Evolutionary conservation across 2,888 invertebrate species (phyloP).

Genomic region (Campopleginae sp.): DNA sequence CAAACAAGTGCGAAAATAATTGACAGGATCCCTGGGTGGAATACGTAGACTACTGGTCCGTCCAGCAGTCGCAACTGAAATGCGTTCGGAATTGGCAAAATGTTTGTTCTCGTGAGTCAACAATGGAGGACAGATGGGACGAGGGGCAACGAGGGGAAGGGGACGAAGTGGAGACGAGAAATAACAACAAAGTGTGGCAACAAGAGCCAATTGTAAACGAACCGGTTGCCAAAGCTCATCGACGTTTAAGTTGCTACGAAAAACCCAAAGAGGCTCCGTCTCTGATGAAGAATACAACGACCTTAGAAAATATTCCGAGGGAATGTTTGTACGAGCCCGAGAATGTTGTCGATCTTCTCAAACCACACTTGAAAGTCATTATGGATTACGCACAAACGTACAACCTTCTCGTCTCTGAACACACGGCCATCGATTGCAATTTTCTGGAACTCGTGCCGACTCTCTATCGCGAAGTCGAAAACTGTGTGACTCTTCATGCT

Average conservation of each 20-base stretch:
- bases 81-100: constrained; percentile 86
- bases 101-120: constrained; percentile 84
- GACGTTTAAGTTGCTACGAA: constrained; percentile 88
- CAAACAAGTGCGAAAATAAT: neutral
- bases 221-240: constrained; percentile 86
- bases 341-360: constrained; percentile 83
- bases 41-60: constrained; percentile 86
- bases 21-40: constrained; percentile 88
- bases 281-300: constrained; percentile 83
- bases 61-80: constrained; percentile 85
- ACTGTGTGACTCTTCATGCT: constrained; percentile 85
- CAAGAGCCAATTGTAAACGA: constrained; percentile 74
- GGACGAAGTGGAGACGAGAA: constrained; percentile 13
- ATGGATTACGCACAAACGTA: constrained; percentile 86
- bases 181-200: constrained; percentile 14
- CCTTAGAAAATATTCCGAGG: constrained; percentile 83
- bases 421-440: constrained; percentile 88
- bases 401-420: constrained; percentile 87
- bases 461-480: constrained; percentile 86
- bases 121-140: constrained; percentile 67
- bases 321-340: constrained; percentile 83
- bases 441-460: constrained; percentile 88
- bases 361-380: constrained; percentile 84
- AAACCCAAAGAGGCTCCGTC: constrained; percentile 86
- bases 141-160: neutral